A percentile compares a stretch with the other conserved stretches of the same genome.
These are phyloP conservation scores for Oreotrochilus melanogaster DNA, from an alignment of 2,113 vertebrate genomes.

Conservation along the genomic window DNA sequence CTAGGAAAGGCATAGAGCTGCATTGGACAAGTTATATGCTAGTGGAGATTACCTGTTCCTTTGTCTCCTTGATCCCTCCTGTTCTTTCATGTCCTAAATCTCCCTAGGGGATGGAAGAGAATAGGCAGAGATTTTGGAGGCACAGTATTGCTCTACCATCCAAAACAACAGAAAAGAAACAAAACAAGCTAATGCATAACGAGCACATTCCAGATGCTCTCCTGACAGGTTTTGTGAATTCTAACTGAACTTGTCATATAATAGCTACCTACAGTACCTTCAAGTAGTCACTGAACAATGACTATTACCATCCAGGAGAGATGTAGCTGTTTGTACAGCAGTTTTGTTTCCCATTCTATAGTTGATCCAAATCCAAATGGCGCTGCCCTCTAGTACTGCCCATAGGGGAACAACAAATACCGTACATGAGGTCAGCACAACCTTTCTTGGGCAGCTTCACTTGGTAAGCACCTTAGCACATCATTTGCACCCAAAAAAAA, in stretches of 20 bases:
- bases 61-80: neutral
- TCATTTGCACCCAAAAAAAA: neutral
- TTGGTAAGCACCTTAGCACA: neutral
- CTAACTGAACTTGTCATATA: neutral
- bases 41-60: neutral
- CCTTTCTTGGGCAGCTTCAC: neutral
- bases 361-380: neutral
- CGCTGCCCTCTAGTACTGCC: neutral
- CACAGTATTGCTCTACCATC: neutral
- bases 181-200: neutral
- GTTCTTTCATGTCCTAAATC: neutral
- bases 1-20: neutral
- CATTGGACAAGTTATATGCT: neutral
- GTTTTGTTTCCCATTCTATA: neutral
- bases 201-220: neutral
- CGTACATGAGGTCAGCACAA: neutral
- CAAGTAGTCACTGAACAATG: neutral
- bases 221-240: neutral
- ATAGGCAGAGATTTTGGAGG: neutral
- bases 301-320: neutral
- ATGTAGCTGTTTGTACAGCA: rapidly evolving
- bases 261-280: neutral
- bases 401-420: neutral
- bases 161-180: neutral
- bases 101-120: neutral